Evolutionary conservation across 2,888 invertebrate genomes (phyloP).

Genomic region (Tuta absoluta): DNA sequence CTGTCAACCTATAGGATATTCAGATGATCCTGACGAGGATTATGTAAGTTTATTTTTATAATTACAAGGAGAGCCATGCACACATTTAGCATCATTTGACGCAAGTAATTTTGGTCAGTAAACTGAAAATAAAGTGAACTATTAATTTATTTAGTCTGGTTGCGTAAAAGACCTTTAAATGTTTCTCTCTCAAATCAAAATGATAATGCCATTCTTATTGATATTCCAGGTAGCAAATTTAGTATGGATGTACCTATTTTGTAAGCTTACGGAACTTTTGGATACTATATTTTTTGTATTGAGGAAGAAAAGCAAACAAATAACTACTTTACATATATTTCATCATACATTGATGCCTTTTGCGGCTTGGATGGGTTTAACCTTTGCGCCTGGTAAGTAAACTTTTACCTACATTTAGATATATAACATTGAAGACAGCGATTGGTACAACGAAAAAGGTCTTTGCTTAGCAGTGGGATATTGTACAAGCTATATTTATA

Average conservation of each 20-base stretch:
- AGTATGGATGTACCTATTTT: constrained; percentile 10
- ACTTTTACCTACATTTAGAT: not conserved
- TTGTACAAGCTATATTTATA: too few relatives aligned
- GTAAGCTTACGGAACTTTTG: constrained; percentile 87
- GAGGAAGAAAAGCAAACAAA: constrained; percentile 93
- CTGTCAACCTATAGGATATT: constrained; percentile 10
- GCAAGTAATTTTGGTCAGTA: too few relatives aligned
- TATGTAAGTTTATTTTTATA: not conserved
- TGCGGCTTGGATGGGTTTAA: constrained; percentile 90
- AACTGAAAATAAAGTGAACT: too few relatives aligned
- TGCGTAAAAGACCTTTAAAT: too few relatives aligned
- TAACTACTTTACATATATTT: constrained; percentile 93
- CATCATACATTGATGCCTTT: constrained; percentile 90
- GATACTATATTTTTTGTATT: constrained; percentile 94
- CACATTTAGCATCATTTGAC: too few relatives aligned
- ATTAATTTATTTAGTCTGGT: too few relatives aligned
- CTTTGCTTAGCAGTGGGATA: too few relatives aligned
- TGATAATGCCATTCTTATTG: not conserved
- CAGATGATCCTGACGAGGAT: constrained; percentile 8
- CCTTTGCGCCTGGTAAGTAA: constrained; percentile 86
- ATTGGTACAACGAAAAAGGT: too few relatives aligned
- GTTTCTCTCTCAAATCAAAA: too few relatives aligned
- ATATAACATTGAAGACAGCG: too few relatives aligned
- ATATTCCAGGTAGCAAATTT: not conserved
- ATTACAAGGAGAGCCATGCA: not conserved